Base-by-base conservation (phyloP, 2,888 invertebrate species). In the Drosophila nigricruria region DNA sequence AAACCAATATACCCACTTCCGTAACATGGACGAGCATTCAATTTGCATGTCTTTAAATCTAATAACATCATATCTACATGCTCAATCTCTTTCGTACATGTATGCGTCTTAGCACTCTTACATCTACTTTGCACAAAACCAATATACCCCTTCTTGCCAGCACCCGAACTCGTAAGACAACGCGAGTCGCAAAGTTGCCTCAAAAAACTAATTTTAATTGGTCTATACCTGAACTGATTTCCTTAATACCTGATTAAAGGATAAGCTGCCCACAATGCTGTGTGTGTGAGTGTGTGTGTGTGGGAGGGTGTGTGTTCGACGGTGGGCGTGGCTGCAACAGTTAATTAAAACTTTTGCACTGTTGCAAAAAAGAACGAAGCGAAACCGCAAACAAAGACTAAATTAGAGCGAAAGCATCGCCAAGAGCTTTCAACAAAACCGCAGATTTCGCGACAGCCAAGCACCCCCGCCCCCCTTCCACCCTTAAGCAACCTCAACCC, bases 311-410 rank as follows among this genome's bases (percentile, higher is more conserved):
- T 2, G n/a, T 9, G 34, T 14, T n/a, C 3, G 43, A 52, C 56
- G 56, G 52, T 43, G 52, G 52, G 45, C 32, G 42, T 57, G 42
- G 65, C 66, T 73, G 82, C 79, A 84, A 77, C 86, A 90, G 90
- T 87, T 90, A 87, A 87, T 87, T 87, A 87, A 87, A 87, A 87
- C 71, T 90, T 87, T 85, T 89, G 73, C 69, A 72, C 10, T 70
- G 76, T 54, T 62, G 69, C 70, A 75, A 23, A 73, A 73, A 75
- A 87, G 73, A 79, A 64, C 65, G 45, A 73, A 79, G 68, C 53
- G 65, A 76, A 90, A 88, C 87, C 90, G 73, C 87, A 90, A 90
- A 90, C 89, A 86, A 82, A 89, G 81, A 58, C 69, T 60, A 90
- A 90, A 88, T 77, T 90, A 74, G 89, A 73, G 43, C 69, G 43